These are phyloP conservation scores for Scolopax bukidnonensis DNA, from an alignment of 2,797 vertebrate genomes.

Conservation along the genomic window DNA sequence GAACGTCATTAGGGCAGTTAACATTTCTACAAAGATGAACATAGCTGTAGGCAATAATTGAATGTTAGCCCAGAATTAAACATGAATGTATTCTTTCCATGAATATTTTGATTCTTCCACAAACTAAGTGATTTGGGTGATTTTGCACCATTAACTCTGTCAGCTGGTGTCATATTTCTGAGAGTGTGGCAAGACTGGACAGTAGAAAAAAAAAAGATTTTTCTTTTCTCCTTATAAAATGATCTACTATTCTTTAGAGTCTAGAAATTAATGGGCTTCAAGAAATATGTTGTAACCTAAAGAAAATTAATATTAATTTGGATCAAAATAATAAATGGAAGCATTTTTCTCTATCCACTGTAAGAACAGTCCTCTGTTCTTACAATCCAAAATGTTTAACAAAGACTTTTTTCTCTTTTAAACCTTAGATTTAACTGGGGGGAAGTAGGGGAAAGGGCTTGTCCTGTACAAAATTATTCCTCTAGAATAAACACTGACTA, in stretches of 20 bases:
- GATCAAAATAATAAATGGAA: background rate
- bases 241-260: background rate
- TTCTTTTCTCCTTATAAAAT: background rate
- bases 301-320: background rate
- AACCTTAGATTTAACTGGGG: background rate
- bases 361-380: background rate
- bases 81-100: background rate
- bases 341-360: background rate
- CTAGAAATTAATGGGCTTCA: background rate
- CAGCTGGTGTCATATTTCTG: background rate
- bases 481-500: background rate
- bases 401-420: background rate
- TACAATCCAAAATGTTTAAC: background rate
- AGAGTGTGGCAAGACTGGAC: background rate
- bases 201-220: background rate
- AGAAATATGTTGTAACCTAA: background rate
- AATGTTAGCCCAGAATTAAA: background rate
- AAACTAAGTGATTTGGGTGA: background rate
- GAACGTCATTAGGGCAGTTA: background rate
- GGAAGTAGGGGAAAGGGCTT: fast-evolving
- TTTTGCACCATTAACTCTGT: background rate
- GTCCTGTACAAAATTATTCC: background rate
- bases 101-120: background rate
- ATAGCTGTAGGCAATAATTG: background rate
- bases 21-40: background rate